These are phyloP conservation scores for Acipenser ruthenus DNA, from an alignment of 2,797 vertebrate species.

Conservation along the genomic window DNA sequence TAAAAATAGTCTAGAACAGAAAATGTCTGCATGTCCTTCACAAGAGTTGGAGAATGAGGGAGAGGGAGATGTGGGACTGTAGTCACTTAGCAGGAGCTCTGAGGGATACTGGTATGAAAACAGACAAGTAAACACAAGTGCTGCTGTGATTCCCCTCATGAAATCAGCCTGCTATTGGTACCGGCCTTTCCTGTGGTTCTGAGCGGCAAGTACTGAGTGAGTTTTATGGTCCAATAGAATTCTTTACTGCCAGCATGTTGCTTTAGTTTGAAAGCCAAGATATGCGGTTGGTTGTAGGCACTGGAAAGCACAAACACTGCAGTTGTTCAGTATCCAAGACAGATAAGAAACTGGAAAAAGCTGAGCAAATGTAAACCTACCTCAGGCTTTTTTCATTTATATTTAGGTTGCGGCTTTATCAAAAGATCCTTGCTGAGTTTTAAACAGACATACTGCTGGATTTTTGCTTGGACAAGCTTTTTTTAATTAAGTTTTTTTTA, in stretches of 20 bases:
- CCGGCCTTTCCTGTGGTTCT: background rate
- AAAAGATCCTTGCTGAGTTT: too few relatives aligned
- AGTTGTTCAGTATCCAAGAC: too few relatives aligned
- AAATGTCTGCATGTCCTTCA: background rate
- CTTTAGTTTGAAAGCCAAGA: background rate
- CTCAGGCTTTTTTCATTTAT: too few relatives aligned
- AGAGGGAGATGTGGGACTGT: conserved; percentile 3
- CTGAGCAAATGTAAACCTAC: too few relatives aligned
- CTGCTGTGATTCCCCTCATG: conserved; percentile 11
- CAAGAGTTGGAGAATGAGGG: background rate
- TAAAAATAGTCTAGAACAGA: background rate
- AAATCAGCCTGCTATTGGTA: background rate
- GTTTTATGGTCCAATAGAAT: conserved; percentile 7
- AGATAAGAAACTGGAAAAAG: too few relatives aligned
- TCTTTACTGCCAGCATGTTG: background rate
- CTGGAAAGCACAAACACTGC: too few relatives aligned
- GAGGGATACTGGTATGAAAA: conserved; percentile 11
- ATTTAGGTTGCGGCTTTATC: too few relatives aligned
- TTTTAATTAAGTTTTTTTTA: too few relatives aligned
- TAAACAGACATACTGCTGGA: too few relatives aligned
- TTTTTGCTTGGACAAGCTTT: too few relatives aligned
- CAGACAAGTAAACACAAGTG: conserved; percentile 21
- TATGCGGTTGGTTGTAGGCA: too few relatives aligned
- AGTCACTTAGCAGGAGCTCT: conserved; percentile 11
- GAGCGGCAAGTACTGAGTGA: conserved; percentile 18